phyloP scores from a whole-genome alignment of 2,113 vertebrate species.

The Galemys pyrenaicus region DNA sequence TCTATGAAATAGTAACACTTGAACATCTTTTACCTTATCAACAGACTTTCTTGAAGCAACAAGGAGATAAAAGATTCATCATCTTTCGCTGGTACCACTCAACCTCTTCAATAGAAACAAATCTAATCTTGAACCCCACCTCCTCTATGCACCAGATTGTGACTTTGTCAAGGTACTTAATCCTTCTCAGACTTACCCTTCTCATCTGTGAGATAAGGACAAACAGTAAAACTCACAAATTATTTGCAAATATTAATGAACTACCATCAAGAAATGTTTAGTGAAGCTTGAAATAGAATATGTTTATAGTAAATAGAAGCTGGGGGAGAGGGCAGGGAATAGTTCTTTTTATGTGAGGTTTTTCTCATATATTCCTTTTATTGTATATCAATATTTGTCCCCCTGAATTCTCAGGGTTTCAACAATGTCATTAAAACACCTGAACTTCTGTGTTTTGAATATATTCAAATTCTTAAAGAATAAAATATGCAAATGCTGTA shows the following conservation, averaged over 20 bases:
- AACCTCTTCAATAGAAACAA: neutral
- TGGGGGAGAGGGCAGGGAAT: neutral
- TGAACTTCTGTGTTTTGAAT: neutral
- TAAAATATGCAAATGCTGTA: neutral
- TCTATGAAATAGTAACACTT: neutral
- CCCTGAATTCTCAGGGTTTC: neutral
- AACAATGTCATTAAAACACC: neutral
- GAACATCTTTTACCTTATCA: neutral
- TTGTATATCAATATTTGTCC: neutral
- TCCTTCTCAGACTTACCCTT: neutral
- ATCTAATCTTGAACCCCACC: neutral
- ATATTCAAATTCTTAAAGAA: conserved; percentile 6
- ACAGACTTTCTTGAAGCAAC: neutral
- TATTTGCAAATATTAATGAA: conserved; percentile 35
- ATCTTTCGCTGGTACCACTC: neutral
- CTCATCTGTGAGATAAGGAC: conserved; percentile 9
- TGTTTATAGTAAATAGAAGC: neutral
- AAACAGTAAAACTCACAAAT: neutral
- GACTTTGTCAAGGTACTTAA: neutral
- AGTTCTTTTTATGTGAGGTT: neutral
- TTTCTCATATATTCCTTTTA: neutral
- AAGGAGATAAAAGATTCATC: neutral
- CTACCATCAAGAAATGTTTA: neutral
- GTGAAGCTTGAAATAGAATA: neutral
- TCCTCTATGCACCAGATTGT: neutral